phyloP scores from a whole-genome alignment of 1,140 invertebrate species.

The Papilio helenus region DNA sequence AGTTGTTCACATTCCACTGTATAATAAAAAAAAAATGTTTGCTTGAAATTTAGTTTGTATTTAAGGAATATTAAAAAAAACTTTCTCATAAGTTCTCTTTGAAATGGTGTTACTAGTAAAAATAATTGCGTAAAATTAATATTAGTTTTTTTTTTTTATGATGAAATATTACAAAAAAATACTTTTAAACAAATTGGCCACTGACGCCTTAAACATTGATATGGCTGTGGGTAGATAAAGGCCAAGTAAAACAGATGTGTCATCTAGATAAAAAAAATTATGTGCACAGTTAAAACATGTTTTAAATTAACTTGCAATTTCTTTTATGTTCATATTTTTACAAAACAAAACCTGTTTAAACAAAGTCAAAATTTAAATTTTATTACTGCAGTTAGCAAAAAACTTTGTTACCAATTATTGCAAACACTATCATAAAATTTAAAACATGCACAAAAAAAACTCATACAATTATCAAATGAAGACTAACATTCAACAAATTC shows the following conservation, averaged over 20 bases:
- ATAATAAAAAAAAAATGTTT: no score
- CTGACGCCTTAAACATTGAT: background rate
- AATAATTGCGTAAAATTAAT: no score
- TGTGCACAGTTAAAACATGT: background rate
- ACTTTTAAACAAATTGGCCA: background rate
- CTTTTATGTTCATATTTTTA: background rate
- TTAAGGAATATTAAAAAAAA: no score
- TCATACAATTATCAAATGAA: background rate
- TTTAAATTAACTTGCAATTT: background rate
- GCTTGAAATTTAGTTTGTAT: no score
- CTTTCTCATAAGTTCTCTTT: background rate
- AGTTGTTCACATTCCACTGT: background rate
- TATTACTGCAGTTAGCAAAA: no score
- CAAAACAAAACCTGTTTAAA: no score
- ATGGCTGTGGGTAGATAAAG: background rate
- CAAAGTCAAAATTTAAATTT: no score
- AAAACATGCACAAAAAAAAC: background rate
- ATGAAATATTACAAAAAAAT: background rate
- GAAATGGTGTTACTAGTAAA: background rate
- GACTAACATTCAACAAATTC: background rate
- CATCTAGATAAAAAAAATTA: background rate
- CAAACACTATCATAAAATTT: background rate
- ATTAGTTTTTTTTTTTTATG: no score
- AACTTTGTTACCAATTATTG: background rate
- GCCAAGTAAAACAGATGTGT: background rate